Conservation (phyloP, 2,113 vertebrate species). For the Nerophis lumbriciformis region DNA sequence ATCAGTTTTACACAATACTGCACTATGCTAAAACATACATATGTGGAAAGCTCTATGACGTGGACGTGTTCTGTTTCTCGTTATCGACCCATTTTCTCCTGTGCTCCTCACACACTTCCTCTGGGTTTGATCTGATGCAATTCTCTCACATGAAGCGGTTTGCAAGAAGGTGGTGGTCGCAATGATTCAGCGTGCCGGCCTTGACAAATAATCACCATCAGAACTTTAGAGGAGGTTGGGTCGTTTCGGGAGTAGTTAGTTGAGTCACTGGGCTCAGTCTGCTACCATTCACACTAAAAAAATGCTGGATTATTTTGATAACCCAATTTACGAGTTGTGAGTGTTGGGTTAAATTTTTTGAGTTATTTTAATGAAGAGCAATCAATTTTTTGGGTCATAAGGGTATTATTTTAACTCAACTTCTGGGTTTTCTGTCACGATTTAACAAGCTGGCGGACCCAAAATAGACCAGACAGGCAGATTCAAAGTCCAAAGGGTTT, state of each 20-base stretch:
- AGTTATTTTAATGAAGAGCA: too few species aligned
- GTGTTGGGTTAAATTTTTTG: too few species aligned
- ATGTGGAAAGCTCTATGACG: slow-evolving; percentile 22
- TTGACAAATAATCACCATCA: slow-evolving; percentile 7
- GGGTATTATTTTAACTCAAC: too few species aligned
- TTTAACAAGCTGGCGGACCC: too few species aligned
- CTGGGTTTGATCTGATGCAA: slow-evolving; percentile 30
- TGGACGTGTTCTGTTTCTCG: slow-evolving; percentile 35
- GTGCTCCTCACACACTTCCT: slow-evolving; percentile 8
- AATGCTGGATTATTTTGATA: too few species aligned
- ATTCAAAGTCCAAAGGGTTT: too few species aligned
- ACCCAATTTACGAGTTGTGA: too few species aligned
- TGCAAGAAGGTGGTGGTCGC: slow-evolving; percentile 23
- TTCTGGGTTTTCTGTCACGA: too few species aligned
- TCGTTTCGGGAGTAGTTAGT: background rate
- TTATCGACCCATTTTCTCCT: slow-evolving; percentile 29
- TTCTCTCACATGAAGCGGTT: slow-evolving; percentile 23
- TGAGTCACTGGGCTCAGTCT: slow-evolving; percentile 4
- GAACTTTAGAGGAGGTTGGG: slow-evolving; percentile 2
- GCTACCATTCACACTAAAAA: too few species aligned
- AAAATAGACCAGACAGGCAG: too few species aligned
- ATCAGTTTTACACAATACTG: slow-evolving; percentile 25
- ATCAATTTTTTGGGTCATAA: too few species aligned
- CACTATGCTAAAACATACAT: slow-evolving; percentile 21
- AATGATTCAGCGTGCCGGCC: slow-evolving; percentile 28